These are phyloP conservation scores for Acrossocheilus fasciatus DNA, from an alignment of 2,797 vertebrate species.

Conservation along the genomic window DNA sequence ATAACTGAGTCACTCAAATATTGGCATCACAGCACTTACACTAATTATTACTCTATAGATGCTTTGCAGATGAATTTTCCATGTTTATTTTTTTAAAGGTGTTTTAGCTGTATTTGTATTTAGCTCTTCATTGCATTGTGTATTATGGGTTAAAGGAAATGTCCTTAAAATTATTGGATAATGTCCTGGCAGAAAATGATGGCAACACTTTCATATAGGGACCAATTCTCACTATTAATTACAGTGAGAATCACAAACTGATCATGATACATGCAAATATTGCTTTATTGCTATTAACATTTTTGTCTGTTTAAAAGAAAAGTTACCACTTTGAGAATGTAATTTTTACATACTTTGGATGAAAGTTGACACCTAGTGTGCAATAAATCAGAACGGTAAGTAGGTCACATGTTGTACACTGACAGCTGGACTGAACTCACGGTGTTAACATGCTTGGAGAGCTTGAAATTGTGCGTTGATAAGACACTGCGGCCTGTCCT, in stretches of 20 bases:
- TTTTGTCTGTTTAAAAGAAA: neutral
- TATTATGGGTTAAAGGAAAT: no score
- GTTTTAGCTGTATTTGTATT: no score
- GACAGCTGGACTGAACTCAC: constrained; percentile 14
- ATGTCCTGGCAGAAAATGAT: no score
- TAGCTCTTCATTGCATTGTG: no score
- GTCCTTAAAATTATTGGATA: no score
- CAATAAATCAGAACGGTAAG: constrained; percentile 31
- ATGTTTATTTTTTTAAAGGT: no score
- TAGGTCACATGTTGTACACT: constrained; percentile 19
- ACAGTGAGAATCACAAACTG: neutral
- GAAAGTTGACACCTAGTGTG: constrained; percentile 15
- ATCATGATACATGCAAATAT: neutral
- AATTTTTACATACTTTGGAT: neutral
- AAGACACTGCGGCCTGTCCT: constrained; percentile 58
- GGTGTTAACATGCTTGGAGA: constrained; percentile 58
- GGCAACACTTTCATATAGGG: no score
- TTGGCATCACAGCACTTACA: neutral
- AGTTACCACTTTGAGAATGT: neutral
- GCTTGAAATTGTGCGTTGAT: constrained; percentile 65
- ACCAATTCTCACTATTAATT: neutral
- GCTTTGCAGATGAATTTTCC: neutral
- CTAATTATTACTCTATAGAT: neutral
- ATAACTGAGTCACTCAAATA: neutral
- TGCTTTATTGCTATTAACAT: neutral